phyloP scores from a whole-genome alignment of 2,113 vertebrate genomes.

The Semnornis frantzii region DNA sequence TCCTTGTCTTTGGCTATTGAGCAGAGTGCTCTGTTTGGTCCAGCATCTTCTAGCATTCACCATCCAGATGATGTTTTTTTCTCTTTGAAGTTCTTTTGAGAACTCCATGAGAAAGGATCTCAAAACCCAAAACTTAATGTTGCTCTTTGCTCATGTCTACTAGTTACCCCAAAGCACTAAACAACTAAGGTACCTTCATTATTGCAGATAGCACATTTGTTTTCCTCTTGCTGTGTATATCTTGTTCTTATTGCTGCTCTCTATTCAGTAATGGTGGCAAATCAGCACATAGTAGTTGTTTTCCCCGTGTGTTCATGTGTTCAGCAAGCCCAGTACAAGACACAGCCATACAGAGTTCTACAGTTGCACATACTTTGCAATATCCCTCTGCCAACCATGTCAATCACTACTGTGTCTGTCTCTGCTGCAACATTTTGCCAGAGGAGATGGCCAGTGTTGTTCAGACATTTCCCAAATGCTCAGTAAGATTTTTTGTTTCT shows the following conservation, averaged over 20 bases:
- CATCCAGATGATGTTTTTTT: not conserved
- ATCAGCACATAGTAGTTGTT: not conserved
- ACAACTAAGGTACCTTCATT: not conserved
- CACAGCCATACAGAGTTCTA: not conserved
- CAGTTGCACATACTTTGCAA: not conserved
- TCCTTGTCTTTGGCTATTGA: not conserved
- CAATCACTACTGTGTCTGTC: not conserved
- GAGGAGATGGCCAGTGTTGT: not conserved
- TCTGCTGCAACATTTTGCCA: not conserved
- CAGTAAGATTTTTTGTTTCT: slow-evolving; percentile 12
- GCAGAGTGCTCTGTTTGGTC: not conserved
- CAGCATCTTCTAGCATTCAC: not conserved
- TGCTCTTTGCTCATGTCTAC: not conserved
- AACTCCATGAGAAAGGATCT: not conserved
- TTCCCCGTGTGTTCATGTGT: not conserved
- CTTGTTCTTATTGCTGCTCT: not conserved
- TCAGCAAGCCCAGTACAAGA: not conserved
- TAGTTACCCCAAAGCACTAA: not conserved
- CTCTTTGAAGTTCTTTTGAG: not conserved
- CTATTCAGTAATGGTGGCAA: not conserved
- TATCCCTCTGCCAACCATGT: not conserved
- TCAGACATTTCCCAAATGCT: slow-evolving; percentile 46
- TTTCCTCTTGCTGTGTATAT: not conserved
- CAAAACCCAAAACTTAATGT: not conserved
- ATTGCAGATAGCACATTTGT: rapidly evolving